These are phyloP conservation scores for Smutsia temminckii DNA, from an alignment of 2,797 vertebrate species.

Conservation along the genomic window DNA sequence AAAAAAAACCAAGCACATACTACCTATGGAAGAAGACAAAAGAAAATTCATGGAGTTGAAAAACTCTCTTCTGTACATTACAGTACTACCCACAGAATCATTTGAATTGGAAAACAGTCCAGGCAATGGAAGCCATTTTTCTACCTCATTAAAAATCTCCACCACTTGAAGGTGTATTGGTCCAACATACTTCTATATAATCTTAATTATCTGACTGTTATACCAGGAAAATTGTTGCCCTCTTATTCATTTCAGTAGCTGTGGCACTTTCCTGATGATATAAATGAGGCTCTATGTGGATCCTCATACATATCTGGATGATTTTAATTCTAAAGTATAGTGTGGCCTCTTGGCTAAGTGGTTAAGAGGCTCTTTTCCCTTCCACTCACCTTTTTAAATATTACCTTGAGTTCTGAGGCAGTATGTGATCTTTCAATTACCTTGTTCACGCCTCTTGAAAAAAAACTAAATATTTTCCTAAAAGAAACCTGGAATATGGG, in stretches of 20 bases:
- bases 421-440: conserved; percentile 27
- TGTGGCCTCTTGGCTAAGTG: conserved; percentile 52
- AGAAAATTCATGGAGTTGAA: conserved; percentile 69
- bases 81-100: conserved; percentile 18
- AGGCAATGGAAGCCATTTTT: conserved; percentile 48
- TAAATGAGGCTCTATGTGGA: conserved; percentile 37
- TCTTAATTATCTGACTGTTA: conserved; percentile 46
- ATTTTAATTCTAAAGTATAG: conserved; percentile 61
- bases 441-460: conserved; percentile 38
- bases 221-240: background rate
- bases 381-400: conserved; percentile 49
- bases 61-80: conserved; percentile 20
- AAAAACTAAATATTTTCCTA: conserved; percentile 24
- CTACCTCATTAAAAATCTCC: conserved; percentile 54
- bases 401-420: conserved; percentile 51
- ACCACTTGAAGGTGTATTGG: conserved; percentile 57
- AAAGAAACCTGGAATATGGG: conserved; percentile 26
- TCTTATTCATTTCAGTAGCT: conserved; percentile 51
- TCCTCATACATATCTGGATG: background rate
- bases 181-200: background rate
- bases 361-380: conserved; percentile 47
- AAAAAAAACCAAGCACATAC: conserved; percentile 37
- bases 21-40: conserved; percentile 64
- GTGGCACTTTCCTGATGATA: conserved; percentile 32
- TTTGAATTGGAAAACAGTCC: conserved; percentile 64